phyloP scores from a whole-genome alignment of 2,888 invertebrate species.

The Netelia virgata region DNA sequence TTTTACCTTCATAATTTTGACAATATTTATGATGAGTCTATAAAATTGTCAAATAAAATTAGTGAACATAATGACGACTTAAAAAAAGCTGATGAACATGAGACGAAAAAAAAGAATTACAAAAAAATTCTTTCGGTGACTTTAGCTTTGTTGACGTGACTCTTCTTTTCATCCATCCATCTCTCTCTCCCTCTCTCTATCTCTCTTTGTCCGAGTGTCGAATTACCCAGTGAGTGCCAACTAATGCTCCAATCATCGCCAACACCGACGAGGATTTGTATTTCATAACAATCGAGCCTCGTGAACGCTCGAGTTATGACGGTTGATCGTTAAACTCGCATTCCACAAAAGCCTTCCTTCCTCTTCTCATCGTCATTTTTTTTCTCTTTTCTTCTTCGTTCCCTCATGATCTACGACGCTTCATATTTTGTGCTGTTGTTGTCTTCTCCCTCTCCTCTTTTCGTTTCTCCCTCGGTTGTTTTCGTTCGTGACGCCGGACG shows the following conservation, averaged over 20 bases:
- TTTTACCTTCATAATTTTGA: too few relatives aligned
- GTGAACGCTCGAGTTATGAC: conserved; percentile 58
- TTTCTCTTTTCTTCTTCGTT: not conserved
- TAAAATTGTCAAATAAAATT: too few relatives aligned
- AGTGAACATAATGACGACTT: too few relatives aligned
- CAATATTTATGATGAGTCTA: too few relatives aligned
- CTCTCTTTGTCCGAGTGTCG: conserved; percentile 37
- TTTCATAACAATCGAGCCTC: conserved; percentile 66
- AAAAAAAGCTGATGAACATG: too few relatives aligned
- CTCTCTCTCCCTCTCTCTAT: not conserved
- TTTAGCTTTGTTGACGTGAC: not conserved
- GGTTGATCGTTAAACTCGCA: conserved; percentile 66
- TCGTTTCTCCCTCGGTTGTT: not conserved
- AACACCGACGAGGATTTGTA: conserved; percentile 55
- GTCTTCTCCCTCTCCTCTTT: not conserved
- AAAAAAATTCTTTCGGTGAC: too few relatives aligned
- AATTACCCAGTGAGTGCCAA: conserved; percentile 56
- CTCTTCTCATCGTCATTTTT: not conserved
- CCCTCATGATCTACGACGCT: not conserved
- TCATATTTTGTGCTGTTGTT: not conserved
- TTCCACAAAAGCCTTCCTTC: conserved; percentile 52
- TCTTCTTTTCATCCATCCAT: conserved; percentile 12
- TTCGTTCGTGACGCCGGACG: conserved; percentile 15
- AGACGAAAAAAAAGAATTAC: too few relatives aligned
- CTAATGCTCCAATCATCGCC: conserved; percentile 58